phyloP scores from a whole-genome alignment of 2,113 vertebrate species.

The Nesoenas mayeri region DNA sequence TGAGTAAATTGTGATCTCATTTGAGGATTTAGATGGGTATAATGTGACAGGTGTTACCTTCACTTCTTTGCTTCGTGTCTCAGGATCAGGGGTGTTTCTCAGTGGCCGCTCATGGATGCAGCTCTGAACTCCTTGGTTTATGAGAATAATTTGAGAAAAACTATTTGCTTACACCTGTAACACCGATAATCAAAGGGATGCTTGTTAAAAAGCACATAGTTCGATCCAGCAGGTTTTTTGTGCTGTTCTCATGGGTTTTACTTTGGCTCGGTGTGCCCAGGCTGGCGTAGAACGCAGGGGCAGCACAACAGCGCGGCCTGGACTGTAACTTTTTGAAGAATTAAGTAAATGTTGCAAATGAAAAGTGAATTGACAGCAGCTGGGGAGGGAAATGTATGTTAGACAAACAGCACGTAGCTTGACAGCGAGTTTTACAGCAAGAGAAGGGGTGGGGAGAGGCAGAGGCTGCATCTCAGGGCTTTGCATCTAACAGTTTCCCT shows the following conservation, averaged over 20 bases:
- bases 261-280: not conserved
- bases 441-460: not conserved
- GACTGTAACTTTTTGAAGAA: not conserved
- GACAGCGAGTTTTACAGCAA: fast-evolving
- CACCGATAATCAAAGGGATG: not conserved
- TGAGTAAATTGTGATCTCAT: not conserved
- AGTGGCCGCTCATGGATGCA: not conserved
- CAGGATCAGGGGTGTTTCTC: not conserved
- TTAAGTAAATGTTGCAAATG: not conserved
- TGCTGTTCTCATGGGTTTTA: not conserved
- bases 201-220: not conserved
- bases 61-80: not conserved
- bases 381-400: fast-evolving
- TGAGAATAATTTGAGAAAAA: not conserved
- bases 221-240: not conserved
- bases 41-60: not conserved
- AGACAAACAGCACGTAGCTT: fast-evolving
- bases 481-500: constrained; percentile 83
- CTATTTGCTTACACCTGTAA: not conserved
- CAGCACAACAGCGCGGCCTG: not conserved
- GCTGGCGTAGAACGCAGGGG: not conserved
- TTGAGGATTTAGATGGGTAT: not conserved
- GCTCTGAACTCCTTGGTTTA: not conserved
- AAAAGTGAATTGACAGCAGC: not conserved
- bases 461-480: not conserved